phyloP scores from a whole-genome alignment of 2,797 vertebrate genomes.

The Syngnathus rostellatus region DNA sequence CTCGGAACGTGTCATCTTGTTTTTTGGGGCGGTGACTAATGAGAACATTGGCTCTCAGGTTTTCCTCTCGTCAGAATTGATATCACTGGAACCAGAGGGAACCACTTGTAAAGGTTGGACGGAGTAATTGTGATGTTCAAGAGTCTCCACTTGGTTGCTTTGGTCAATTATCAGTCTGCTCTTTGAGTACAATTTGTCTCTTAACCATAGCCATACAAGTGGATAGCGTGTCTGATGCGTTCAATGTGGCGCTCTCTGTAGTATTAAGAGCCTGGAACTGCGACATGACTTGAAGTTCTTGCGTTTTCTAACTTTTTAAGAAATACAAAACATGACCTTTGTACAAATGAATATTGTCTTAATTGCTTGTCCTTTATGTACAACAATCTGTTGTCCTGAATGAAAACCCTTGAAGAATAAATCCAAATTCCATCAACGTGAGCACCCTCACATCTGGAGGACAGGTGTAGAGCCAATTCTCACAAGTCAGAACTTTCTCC shows the following conservation, averaged over 20 bases:
- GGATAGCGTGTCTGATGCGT: neutral
- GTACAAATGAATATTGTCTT: neutral
- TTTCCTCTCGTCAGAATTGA: conserved; percentile 40
- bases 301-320: no score
- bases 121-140: neutral
- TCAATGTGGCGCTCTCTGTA: neutral
- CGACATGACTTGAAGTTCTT: neutral
- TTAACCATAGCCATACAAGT: neutral
- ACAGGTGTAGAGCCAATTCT: conserved; percentile 53
- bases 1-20: conserved; percentile 39
- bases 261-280: neutral
- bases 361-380: neutral
- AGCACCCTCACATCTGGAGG: conserved; percentile 57
- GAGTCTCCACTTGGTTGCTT: neutral
- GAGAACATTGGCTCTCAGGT: conserved; percentile 25
- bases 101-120: neutral
- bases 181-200: neutral
- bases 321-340: neutral
- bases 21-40: conserved; percentile 52
- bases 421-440: conserved; percentile 40
- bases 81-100: conserved; percentile 13
- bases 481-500: conserved; percentile 43
- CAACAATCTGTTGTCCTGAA: conserved; percentile 4
- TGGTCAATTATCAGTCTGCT: neutral
- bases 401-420: conserved; percentile 29